A percentile compares a stretch with the other conserved stretches of the same genome.
Conservation (phyloP, 37 sponge, comb jelly and placozoan genomes). For the Theonella swinhoei region DNA sequence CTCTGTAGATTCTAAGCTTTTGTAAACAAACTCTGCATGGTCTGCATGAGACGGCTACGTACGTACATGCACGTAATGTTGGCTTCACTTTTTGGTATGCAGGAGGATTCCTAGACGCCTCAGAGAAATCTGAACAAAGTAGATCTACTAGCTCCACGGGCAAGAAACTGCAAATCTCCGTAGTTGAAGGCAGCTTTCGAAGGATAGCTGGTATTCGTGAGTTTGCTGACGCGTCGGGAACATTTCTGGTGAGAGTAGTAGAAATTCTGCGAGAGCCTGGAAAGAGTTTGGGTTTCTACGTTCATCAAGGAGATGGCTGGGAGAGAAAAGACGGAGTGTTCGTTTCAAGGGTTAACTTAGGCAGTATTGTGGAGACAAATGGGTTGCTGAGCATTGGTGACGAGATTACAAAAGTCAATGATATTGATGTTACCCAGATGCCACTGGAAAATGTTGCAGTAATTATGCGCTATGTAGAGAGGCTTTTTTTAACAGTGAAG, state of each 20-base stretch:
- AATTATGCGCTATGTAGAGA: constrained; percentile 34
- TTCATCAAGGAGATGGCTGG: constrained; percentile 64
- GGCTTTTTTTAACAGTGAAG: constrained; percentile 45
- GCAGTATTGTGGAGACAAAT: constrained; percentile 47
- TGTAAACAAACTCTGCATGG: too few relatives aligned
- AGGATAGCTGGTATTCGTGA: constrained; percentile 38
- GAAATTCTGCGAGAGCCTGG: constrained; percentile 54
- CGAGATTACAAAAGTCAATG: constrained; percentile 55
- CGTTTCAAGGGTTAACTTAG: constrained; percentile 50
- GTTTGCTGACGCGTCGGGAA: background rate
- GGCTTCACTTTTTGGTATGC: too few relatives aligned
- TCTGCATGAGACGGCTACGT: too few relatives aligned
- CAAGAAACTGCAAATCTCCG: constrained; percentile 18
- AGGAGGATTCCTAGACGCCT: background rate
- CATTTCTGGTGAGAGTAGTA: constrained; percentile 11
- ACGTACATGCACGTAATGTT: background rate
- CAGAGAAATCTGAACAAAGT: background rate
- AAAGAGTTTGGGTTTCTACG: constrained; percentile 59
- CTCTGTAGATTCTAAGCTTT: background rate
- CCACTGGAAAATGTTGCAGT: constrained; percentile 49
- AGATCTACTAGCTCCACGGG: background rate
- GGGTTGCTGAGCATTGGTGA: constrained; percentile 54
- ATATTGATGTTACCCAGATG: constrained; percentile 35
- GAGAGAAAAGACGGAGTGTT: constrained; percentile 51
- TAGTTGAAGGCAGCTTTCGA: constrained; percentile 25